Evolutionary conservation across 2,888 invertebrate genomes (phyloP).

Genomic region (Athetis lepigone): DNA sequence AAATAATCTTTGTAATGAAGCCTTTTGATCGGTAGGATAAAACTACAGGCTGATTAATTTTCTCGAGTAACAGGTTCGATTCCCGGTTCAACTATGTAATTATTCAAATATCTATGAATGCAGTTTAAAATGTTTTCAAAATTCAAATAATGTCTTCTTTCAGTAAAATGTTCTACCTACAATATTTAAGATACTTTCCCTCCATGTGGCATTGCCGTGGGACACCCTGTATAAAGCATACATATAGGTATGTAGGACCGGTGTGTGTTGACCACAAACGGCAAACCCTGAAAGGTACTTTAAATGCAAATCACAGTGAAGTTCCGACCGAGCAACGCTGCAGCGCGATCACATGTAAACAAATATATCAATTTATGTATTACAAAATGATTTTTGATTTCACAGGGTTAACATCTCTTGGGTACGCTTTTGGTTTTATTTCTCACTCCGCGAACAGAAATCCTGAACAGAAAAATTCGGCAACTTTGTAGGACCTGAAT

Average conservation of each 20-base stretch:
- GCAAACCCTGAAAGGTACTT: conserved; percentile 77
- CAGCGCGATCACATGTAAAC: conserved; percentile 37
- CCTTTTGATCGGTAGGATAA: too few relatives aligned
- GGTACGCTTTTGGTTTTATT: not conserved
- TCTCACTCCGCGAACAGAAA: not conserved
- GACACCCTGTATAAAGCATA: too few relatives aligned
- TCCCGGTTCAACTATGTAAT: too few relatives aligned
- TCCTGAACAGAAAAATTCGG: not conserved
- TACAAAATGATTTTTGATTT: conserved; percentile 29
- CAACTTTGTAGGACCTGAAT: not conserved
- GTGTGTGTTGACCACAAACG: conserved; percentile 67
- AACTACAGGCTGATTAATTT: too few relatives aligned
- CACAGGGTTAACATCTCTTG: not conserved
- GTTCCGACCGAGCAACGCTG: conserved; percentile 66
- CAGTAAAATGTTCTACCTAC: too few relatives aligned
- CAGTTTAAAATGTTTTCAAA: too few relatives aligned
- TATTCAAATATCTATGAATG: too few relatives aligned
- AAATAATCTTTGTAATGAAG: too few relatives aligned
- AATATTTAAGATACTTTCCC: too few relatives aligned
- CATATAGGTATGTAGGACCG: conserved; percentile 24
- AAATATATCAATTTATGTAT: conserved; percentile 40
- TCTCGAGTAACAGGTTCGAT: too few relatives aligned
- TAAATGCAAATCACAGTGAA: conserved; percentile 82
- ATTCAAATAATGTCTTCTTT: too few relatives aligned
- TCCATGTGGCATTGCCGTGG: too few relatives aligned